Evolutionary conservation across 2,888 invertebrate genomes (phyloP), one percentile per base, ranked within the genome.

Genomic region (Philonicus albiceps): DNA sequence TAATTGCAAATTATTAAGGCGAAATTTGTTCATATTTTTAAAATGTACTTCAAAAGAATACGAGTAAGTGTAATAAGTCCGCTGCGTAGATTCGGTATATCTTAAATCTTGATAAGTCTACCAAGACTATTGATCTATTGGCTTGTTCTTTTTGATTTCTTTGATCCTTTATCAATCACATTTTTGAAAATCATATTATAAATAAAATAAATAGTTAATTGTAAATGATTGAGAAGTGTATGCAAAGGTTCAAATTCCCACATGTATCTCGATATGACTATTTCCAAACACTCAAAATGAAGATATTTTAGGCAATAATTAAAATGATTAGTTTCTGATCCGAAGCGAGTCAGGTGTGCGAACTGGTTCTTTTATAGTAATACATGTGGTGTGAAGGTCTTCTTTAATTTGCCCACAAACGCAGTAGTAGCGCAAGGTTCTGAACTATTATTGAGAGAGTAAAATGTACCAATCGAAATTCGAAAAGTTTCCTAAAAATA

Each of bases 1-100:
- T 80, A 80, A 80, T 30, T 80, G 22, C 80, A 43, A 49, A 80
- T 53, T 53, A 53, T 53, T 49, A 49, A 80, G 80, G 80, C 80
- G 30, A 53, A 80, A 53, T 27, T 76, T 64, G 64, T 64, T 22
- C 19, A 11, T 64, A 13, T 64, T 19, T 22, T 64, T 19, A 22
- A 64, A 49, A 49, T 49, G 49, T 64, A 64, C 27, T 64, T 27
- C 1, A 64, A 22, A 22, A 64, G 22, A 64, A 64, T 64, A 64
- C 64, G 7, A 64, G 55, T 55, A 22, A 55, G 27, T 22, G 8
- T 64, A 64, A 64, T 11, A 53, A 19, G 19, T 8, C 19, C 8
- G 53, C 19, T 53, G 19, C 19, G 19, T 53, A 53, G 2, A 53
- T 43, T 53, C 53, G 19, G 7, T 53, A 53, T n/a, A 19, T 19